These are phyloP conservation scores for Atherinomorus stipes DNA, from an alignment of 2,113 vertebrate species.

Conservation along the genomic window DNA sequence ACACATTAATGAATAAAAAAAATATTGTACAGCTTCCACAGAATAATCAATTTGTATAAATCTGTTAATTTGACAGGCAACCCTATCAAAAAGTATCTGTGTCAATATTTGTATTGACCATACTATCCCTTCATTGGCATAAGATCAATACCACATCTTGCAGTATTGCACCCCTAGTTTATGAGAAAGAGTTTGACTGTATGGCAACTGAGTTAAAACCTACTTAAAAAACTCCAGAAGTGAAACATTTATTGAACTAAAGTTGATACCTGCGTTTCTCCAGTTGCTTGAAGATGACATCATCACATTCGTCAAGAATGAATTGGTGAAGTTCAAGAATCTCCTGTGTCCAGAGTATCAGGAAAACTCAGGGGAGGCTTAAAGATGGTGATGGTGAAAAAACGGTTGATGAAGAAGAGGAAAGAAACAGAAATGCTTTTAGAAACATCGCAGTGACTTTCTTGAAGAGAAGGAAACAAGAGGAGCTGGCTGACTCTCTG, in stretches of 20 bases:
- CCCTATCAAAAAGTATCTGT: no score
- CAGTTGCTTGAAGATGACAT: slow-evolving; percentile 45
- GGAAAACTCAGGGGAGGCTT: neutral
- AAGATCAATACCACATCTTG: no score
- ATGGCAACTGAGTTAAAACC: no score
- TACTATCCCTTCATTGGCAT: no score
- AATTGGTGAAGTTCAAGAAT: slow-evolving; percentile 37
- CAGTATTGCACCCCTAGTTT: no score
- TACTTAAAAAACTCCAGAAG: no score
- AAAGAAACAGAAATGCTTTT: slow-evolving; percentile 13
- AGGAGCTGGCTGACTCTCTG: slow-evolving; percentile 38
- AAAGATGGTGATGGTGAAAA: neutral
- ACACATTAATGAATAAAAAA: no score
- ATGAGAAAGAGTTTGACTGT: no score
- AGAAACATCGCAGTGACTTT: slow-evolving; percentile 35
- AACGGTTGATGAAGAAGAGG: neutral
- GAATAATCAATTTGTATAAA: no score
- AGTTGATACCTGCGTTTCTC: neutral
- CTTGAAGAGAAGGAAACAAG: slow-evolving; percentile 30
- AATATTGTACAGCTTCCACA: no score
- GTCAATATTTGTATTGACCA: no score
- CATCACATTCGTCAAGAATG: slow-evolving; percentile 15
- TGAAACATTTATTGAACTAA: neutral
- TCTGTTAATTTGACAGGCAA: no score
- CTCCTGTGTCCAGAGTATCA: neutral